phyloP scores from a whole-genome alignment of 2,797 vertebrate species.

The Coregonus ussuriensis region DNA sequence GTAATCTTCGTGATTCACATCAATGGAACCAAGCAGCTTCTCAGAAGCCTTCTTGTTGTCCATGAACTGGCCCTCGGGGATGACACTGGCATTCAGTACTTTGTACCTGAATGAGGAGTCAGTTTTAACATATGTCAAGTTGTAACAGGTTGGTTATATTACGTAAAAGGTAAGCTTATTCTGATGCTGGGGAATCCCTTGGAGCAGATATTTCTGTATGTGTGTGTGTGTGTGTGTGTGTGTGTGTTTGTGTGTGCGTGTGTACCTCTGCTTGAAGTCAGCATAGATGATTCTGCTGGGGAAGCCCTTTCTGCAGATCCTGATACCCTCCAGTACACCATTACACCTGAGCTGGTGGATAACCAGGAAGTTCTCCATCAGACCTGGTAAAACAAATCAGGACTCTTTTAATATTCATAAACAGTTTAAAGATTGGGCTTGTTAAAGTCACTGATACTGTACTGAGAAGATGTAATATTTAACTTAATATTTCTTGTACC shows the following conservation, averaged over 20 bases:
- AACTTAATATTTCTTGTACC: slow-evolving; percentile 60
- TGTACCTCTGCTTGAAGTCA: slow-evolving; percentile 82
- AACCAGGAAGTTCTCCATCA: slow-evolving; percentile 84
- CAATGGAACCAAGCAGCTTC: slow-evolving; percentile 26
- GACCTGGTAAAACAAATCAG: slow-evolving; percentile 56
- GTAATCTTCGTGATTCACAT: slow-evolving; percentile 17
- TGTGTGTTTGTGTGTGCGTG: not conserved
- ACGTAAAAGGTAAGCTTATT: no score
- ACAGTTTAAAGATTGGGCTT: not conserved
- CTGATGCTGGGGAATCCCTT: no score
- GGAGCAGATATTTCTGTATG: no score
- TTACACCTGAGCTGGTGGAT: slow-evolving; percentile 85
- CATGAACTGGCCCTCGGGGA: slow-evolving; percentile 81
- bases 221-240: no score
- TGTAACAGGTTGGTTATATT: no score
- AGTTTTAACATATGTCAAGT: no score
- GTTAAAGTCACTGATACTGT: not conserved
- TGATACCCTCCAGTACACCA: slow-evolving; percentile 82
- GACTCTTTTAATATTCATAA: not conserved
- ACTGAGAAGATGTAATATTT: not conserved
- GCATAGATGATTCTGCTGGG: slow-evolving; percentile 83
- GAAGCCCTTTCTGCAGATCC: slow-evolving; percentile 85
- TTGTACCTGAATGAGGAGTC: slow-evolving; percentile 11
- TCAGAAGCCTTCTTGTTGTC: slow-evolving; percentile 79
- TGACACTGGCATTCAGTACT: slow-evolving; percentile 25